Conservation (phyloP, 1,140 invertebrate genomes). For the Oreohelix idahoensis region DNA sequence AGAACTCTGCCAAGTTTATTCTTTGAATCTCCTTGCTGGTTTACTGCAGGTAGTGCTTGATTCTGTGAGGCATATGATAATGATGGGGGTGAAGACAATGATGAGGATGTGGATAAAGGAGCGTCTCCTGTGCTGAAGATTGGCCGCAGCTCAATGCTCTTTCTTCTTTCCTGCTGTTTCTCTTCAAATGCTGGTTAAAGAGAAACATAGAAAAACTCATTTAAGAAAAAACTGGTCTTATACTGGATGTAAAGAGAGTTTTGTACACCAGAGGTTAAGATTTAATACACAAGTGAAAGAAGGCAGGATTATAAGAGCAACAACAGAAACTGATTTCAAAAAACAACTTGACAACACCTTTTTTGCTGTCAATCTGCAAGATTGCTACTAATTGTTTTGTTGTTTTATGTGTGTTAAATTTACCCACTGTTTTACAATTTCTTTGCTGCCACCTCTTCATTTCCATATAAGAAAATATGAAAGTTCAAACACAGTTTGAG, state of each 20-base stretch:
- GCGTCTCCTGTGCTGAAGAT: slow-evolving; percentile 45
- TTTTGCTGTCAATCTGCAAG: too few relatives aligned
- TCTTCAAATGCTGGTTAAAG: slow-evolving; percentile 66
- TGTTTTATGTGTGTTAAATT: too few relatives aligned
- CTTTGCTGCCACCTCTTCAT: too few relatives aligned
- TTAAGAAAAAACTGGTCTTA: neutral
- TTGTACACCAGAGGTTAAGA: too few relatives aligned
- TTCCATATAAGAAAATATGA: too few relatives aligned
- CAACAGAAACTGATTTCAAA: too few relatives aligned
- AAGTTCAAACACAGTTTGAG: too few relatives aligned
- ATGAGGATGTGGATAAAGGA: neutral
- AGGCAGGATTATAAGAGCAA: too few relatives aligned
- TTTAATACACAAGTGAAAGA: too few relatives aligned
- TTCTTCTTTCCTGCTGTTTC: slow-evolving; percentile 63
- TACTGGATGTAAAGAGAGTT: neutral
- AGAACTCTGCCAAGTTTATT: slow-evolving; percentile 16
- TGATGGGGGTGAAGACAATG: slow-evolving; percentile 8
- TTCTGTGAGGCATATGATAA: neutral
- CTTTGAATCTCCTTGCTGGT: neutral
- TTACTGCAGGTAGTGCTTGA: neutral
- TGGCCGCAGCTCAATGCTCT: slow-evolving; percentile 53
- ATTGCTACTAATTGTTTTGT: too few relatives aligned
- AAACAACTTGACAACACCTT: too few relatives aligned
- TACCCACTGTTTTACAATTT: too few relatives aligned
- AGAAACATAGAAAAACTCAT: slow-evolving; percentile 7